Base-by-base conservation (phyloP, 2,113 vertebrate species). In the Scytalopus superciliaris region DNA sequence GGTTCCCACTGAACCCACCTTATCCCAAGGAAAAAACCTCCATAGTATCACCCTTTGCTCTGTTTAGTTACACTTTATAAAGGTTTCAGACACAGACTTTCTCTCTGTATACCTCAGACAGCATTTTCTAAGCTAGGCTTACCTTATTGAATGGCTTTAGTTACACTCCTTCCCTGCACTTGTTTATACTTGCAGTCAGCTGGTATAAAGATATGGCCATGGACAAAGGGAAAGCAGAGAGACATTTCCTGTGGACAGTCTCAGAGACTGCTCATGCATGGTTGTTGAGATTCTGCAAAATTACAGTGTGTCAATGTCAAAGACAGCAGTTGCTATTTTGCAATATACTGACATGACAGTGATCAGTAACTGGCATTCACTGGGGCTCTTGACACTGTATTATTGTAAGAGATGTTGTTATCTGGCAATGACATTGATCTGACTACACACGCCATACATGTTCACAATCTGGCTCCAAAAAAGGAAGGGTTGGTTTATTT, bases 401-500 rank as follows among this genome's bases (percentile, higher is more conserved):
- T 87, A 64, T 84, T 89, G 83, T 90, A 55, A 1, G 72, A 78
- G 80, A 79, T 90, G 81, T 91, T 87, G 55, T 88, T 89, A 75
- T 72, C 86, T 95, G 93, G n/a, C 91, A 95, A 0, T 53, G 87
- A 64, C 86, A 95, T 68, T 87, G 81, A 84, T 94, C 87, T 89
- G 85, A 88, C 82, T 95, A 81, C 69, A 79, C 86, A 95, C 84
- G 87, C 86, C 94, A 86, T 78, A 22, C 69, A 33, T 56, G 40
- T 87, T 91, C 89, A 76, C 77, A 87, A 89, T 73, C 93, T 94
- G 52, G 44, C 80, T 92, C 62, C 33, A 63, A 60, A 84, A 87
- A 86, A 87, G 69, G 87, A 90, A 80, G 40, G 14, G 25, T 94
- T 91, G 80, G 80, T 95, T 97, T 97, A 86, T 96, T 96, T 95